phyloP scores from a whole-genome alignment of 2,888 invertebrate species.

The Strigamia maritima region DNA sequence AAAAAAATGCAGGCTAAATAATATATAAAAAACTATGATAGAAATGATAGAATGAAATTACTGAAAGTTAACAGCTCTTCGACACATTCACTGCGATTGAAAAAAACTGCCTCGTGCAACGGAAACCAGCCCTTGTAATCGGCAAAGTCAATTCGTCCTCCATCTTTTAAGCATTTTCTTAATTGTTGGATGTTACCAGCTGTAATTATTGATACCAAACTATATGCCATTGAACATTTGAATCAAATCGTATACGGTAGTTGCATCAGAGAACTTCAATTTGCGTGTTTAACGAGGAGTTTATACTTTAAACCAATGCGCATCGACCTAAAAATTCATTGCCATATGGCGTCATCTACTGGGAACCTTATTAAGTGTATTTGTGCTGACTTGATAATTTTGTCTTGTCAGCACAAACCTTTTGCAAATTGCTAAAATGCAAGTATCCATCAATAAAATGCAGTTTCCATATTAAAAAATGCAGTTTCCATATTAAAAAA shows the following conservation, averaged over 20 bases:
- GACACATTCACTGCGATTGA: neutral
- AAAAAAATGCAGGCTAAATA: neutral
- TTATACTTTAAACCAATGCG: neutral
- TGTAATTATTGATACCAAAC: neutral
- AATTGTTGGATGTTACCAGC: neutral
- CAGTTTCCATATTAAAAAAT: too few species aligned
- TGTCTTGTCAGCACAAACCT: too few species aligned
- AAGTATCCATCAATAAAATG: too few species aligned
- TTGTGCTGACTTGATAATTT: too few species aligned
- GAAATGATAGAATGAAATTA: neutral
- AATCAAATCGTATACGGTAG: neutral
- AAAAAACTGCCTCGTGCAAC: neutral
- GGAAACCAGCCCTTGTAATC: conserved; percentile 8
- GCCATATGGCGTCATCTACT: too few species aligned
- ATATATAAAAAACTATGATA: neutral
- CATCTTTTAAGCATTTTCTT: neutral
- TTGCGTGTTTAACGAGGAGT: too few species aligned
- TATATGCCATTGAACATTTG: neutral
- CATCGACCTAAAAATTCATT: too few species aligned
- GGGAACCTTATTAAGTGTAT: too few species aligned
- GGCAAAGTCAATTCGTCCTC: neutral
- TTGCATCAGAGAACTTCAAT: neutral
- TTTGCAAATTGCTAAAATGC: too few species aligned
- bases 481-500: too few species aligned
- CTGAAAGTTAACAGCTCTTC: neutral